Evolutionary conservation across 2,113 vertebrate species (phyloP).

Genomic region (Macrotis lagotis): DNA sequence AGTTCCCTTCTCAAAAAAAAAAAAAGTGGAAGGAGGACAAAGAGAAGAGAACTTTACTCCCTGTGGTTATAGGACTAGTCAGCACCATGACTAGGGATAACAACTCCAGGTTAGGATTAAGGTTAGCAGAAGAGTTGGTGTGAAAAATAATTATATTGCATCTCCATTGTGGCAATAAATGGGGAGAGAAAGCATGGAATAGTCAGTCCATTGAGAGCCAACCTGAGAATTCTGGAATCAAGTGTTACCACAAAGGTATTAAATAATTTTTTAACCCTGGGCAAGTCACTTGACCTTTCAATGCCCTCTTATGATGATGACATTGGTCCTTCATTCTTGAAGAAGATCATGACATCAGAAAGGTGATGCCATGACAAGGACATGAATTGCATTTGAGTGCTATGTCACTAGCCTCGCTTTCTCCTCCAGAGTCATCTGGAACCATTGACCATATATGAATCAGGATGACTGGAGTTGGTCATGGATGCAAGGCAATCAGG

Average conservation of each 20-base stretch:
- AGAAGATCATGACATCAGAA: too few relatives aligned
- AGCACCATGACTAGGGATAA: neutral
- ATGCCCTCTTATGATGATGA: too few relatives aligned
- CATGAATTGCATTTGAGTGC: too few relatives aligned
- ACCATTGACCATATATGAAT: too few relatives aligned
- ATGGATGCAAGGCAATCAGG: too few relatives aligned
- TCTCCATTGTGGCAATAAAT: neutral
- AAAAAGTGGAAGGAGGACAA: neutral
- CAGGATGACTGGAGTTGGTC: too few relatives aligned
- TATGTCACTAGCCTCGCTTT: too few relatives aligned
- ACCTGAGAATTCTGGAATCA: neutral
- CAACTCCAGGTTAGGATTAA: neutral
- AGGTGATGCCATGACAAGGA: too few relatives aligned
- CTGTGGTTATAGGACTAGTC: neutral
- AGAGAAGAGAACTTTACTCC: neutral
- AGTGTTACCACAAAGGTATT: neutral
- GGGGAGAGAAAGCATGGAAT: neutral
- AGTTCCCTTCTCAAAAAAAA: neutral
- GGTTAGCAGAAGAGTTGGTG: neutral
- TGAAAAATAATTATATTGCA: neutral
- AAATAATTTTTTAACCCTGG: neutral
- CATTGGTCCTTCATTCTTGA: too few relatives aligned
- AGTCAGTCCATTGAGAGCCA: neutral
- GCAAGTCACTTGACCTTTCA: neutral
- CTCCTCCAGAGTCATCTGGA: too few relatives aligned